Percentiles rank a stretch among this genome's conserved stretches.
Evolutionary conservation across 1,140 invertebrate genomes (phyloP).

Genomic region (Drosophila neocordata): DNA sequence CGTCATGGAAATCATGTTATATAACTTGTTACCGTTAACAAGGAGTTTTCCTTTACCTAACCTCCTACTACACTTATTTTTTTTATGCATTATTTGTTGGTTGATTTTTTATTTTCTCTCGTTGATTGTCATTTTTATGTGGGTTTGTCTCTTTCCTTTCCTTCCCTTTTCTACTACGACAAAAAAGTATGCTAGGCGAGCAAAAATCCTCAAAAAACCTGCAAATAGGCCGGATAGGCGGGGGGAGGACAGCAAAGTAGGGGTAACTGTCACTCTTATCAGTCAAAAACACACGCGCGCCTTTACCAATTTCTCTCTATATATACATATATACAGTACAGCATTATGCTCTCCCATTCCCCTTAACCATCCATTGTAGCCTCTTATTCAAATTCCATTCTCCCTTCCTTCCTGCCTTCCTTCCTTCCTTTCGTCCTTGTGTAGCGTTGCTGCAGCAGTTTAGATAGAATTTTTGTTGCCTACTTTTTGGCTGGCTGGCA

Average conservation of each 20-base stretch:
- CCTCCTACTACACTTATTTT: constrained; percentile 30
- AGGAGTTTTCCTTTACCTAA: background rate
- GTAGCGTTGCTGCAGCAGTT: constrained; percentile 8
- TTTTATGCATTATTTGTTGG: constrained; percentile 42
- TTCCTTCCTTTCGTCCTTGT: background rate
- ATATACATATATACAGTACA: background rate
- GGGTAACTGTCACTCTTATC: constrained; percentile 31
- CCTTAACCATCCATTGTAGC: no score
- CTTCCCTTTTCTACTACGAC: background rate
- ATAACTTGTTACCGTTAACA: constrained; percentile 9
- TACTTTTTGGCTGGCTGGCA: constrained; percentile 2
- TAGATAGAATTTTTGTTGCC: constrained; percentile 13
- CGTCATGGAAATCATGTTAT: constrained; percentile 35
- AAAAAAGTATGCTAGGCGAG: constrained; percentile 26
- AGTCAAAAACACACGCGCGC: constrained; percentile 28
- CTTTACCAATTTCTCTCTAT: constrained; percentile 1
- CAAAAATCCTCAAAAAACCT: constrained; percentile 21
- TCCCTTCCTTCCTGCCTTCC: no score
- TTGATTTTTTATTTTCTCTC: background rate
- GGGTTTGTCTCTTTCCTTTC: background rate
- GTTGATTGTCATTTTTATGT: constrained; percentile 37
- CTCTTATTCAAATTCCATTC: background rate
- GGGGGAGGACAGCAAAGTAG: background rate
- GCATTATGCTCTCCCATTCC: no score
- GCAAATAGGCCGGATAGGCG: background rate